Percentiles rank a stretch among this genome's conserved stretches.
Evolutionary conservation across 1,140 invertebrate species (phyloP).

Genomic region (Sinonovacula constricta): DNA sequence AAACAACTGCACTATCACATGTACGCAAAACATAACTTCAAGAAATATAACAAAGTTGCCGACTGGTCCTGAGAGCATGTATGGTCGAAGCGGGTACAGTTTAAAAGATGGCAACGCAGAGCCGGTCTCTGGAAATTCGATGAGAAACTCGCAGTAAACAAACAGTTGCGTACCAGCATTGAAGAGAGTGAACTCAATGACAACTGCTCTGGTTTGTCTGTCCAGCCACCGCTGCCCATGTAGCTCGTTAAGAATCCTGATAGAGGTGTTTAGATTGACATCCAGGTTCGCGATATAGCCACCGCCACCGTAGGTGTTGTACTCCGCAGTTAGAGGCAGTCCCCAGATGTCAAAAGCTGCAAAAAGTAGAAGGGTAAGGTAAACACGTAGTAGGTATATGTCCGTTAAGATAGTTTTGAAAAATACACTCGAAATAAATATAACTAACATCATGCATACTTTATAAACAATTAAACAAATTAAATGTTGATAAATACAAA

Average conservation of each 20-base stretch:
- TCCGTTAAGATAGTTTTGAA: too few species aligned
- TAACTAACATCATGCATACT: too few species aligned
- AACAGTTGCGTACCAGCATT: slow-evolving; percentile 75
- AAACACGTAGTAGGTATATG: too few species aligned
- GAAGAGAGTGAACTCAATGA: slow-evolving; percentile 80
- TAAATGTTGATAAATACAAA: too few species aligned
- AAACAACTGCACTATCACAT: slow-evolving; percentile 17
- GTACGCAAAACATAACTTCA: slow-evolving; percentile 42
- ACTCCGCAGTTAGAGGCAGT: slow-evolving; percentile 36
- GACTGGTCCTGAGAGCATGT: slow-evolving; percentile 13
- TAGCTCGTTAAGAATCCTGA: slow-evolving; percentile 66
- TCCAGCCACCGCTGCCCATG: slow-evolving; percentile 78
- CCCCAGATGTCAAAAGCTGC: slow-evolving; percentile 40
- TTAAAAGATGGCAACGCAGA: slow-evolving; percentile 44
- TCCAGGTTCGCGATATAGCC: slow-evolving; percentile 54
- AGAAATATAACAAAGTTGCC: slow-evolving; percentile 33
- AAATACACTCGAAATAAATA: too few species aligned
- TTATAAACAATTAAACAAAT: too few species aligned
- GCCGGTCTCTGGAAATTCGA: slow-evolving; percentile 79
- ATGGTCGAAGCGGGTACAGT: slow-evolving; percentile 33
- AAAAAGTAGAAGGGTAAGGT: too few species aligned
- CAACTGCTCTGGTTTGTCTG: slow-evolving; percentile 78
- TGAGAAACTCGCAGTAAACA: slow-evolving; percentile 44
- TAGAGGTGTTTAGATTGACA: slow-evolving; percentile 19
- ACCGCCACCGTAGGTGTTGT: slow-evolving; percentile 53